These are phyloP conservation scores for Drosophila bocki DNA, from an alignment of 1,140 invertebrate genomes.

Conservation along the genomic window DNA sequence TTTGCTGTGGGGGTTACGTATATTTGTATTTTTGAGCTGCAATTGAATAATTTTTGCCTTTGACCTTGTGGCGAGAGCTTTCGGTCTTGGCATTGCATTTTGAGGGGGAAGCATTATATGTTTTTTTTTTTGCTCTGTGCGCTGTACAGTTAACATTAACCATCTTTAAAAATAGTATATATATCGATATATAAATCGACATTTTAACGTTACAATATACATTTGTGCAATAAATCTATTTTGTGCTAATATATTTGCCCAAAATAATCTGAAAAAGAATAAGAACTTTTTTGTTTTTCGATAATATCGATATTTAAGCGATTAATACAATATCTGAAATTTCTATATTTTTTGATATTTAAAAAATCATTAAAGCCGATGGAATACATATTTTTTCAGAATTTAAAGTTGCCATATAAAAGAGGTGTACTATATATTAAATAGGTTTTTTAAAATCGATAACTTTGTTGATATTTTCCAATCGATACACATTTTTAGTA, in stretches of 20 bases:
- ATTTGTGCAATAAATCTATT: too few relatives aligned
- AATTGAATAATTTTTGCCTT: constrained; percentile 54
- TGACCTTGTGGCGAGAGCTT: constrained; percentile 47
- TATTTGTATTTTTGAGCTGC: constrained; percentile 8
- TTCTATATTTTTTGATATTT: too few relatives aligned
- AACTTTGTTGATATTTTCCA: neutral
- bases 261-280: too few relatives aligned
- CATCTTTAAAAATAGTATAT: neutral
- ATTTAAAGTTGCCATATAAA: too few relatives aligned
- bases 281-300: too few relatives aligned
- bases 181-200: neutral
- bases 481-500: neutral
- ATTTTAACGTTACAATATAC: neutral
- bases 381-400: too few relatives aligned
- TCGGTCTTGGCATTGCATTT: constrained; percentile 23
- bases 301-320: too few relatives aligned
- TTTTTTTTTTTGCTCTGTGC: neutral
- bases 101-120: neutral
- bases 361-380: too few relatives aligned
- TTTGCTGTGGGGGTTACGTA: constrained; percentile 5
- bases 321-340: too few relatives aligned
- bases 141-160: constrained; percentile 3
- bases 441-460: neutral
- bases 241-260: too few relatives aligned
- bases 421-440: neutral